Percentiles rank a stretch among this genome's conserved stretches.
Evolutionary conservation across 2,797 vertebrate genomes (phyloP).

Genomic region (Takifugu ocellatus): DNA sequence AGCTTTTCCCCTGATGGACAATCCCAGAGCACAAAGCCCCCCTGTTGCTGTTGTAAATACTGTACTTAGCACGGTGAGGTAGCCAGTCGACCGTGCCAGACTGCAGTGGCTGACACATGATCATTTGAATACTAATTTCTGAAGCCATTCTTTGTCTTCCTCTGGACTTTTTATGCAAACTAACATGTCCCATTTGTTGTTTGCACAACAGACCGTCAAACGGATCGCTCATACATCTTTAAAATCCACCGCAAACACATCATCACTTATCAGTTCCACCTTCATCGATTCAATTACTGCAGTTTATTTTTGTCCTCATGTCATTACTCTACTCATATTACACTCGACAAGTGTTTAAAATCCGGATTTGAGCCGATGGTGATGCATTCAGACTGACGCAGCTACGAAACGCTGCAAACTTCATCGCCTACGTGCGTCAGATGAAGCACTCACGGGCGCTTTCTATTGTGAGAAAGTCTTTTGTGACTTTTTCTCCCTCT

Average conservation of each 20-base stretch:
- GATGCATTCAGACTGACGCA: background rate
- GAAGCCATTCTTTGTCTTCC: conserved; percentile 1
- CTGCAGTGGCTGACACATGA: conserved; percentile 54
- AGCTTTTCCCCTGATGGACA: conserved; percentile 35
- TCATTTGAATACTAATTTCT: conserved; percentile 20
- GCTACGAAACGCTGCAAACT: background rate
- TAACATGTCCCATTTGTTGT: background rate
- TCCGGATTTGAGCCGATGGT: conserved; percentile 5
- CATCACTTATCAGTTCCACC: conserved; percentile 29
- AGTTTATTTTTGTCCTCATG: background rate
- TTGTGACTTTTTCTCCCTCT: conserved; percentile 1
- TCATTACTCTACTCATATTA: conserved; percentile 16
- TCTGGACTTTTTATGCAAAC: conserved; percentile 8
- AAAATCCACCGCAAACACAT: conserved; percentile 12
- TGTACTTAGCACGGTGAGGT: conserved; percentile 30
- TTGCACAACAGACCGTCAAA: background rate
- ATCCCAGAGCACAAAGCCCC: conserved; percentile 39
- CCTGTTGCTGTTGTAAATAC: conserved; percentile 41
- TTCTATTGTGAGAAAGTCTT: conserved; percentile 1
- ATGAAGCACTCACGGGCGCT: conserved; percentile 2
- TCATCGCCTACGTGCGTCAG: background rate
- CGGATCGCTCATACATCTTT: background rate
- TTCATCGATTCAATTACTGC: conserved; percentile 16
- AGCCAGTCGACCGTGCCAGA: conserved; percentile 39
- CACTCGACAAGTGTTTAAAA: conserved; percentile 40